Percentiles rank a stretch among this genome's conserved stretches.
phyloP scores from a whole-genome alignment of 2,797 vertebrate species.

The Arctocebus calabarensis region DNA sequence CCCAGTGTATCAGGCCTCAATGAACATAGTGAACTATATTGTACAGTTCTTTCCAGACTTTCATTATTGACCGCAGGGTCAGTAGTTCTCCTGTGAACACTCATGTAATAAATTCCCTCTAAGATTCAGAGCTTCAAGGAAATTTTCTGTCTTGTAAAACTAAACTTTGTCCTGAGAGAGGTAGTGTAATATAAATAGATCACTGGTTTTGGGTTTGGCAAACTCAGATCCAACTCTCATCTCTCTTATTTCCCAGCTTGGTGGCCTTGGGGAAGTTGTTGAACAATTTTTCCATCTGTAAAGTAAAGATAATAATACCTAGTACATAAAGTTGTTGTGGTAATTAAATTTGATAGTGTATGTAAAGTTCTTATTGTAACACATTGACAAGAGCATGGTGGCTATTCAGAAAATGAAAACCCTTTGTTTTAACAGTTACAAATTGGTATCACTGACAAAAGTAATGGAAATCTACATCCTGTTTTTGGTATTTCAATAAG shows the following conservation, averaged over 20 bases:
- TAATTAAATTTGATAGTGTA: conserved; percentile 31
- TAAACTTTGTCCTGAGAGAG: conserved; percentile 37
- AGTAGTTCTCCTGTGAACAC: conserved; percentile 42
- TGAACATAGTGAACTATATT: background rate
- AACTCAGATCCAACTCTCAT: conserved; percentile 6
- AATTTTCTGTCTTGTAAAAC: conserved; percentile 55
- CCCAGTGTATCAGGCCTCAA: background rate
- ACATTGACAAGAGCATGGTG: background rate
- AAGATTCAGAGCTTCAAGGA: conserved; percentile 48
- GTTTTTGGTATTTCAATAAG: conserved; percentile 41
- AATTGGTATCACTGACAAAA: background rate
- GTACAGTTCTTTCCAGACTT: background rate
- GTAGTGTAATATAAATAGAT: conserved; percentile 27
- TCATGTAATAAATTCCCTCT: conserved; percentile 42
- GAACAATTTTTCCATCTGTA: conserved; percentile 35
- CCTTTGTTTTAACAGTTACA: conserved; percentile 36
- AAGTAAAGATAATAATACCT: background rate
- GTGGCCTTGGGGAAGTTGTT: conserved; percentile 20
- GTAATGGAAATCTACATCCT: background rate
- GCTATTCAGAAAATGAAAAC: conserved; percentile 3
- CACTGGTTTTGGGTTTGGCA: conserved; percentile 50
- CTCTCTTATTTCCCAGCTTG: conserved; percentile 22
- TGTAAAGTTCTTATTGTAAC: conserved; percentile 25
- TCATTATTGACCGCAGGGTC: background rate
- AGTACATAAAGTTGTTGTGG: background rate